These are phyloP conservation scores for Gonatopus flavifemur DNA, from an alignment of 1,140 invertebrate species.

Conservation along the genomic window DNA sequence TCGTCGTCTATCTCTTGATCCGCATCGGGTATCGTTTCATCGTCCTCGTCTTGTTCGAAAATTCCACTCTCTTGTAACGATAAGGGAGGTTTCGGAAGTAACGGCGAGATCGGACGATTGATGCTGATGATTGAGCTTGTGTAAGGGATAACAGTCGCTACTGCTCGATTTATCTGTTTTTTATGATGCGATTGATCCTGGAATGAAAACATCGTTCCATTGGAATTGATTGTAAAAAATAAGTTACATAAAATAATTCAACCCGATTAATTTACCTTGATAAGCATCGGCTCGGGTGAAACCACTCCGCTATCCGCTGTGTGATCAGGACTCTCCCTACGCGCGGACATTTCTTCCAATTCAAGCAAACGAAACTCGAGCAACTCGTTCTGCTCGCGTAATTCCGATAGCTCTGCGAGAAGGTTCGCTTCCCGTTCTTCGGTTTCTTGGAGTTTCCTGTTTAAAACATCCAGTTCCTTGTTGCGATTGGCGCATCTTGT, in stretches of 20 bases:
- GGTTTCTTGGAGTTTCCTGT: conserved; percentile 41
- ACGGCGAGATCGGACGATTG: conserved; percentile 28
- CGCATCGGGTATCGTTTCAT: conserved; percentile 26
- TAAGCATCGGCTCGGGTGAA: conserved; percentile 43
- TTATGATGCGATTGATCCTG: conserved; percentile 38
- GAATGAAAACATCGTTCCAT: background rate
- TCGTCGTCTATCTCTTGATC: conserved; percentile 8
- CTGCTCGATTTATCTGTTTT: conserved; percentile 42
- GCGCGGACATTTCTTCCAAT: conserved; percentile 48
- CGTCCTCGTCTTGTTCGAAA: conserved; percentile 50
- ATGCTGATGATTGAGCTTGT: conserved; percentile 27
- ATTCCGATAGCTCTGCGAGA: conserved; percentile 55
- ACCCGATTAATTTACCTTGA: conserved; percentile 34
- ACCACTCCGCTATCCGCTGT: conserved; percentile 46
- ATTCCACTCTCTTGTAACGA: conserved; percentile 61
- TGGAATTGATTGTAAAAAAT: no score
- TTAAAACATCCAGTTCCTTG: conserved; percentile 31
- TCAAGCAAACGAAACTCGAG: conserved; percentile 59
- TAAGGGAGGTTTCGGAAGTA: conserved; percentile 37
- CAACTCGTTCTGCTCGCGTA: conserved; percentile 58
- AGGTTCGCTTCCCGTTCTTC: conserved; percentile 54
- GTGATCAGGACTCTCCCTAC: conserved; percentile 37
- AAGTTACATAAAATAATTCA: background rate
- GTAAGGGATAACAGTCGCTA: conserved; percentile 51
- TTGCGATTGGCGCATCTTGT: conserved; percentile 42